These are phyloP conservation scores for Hemibagrus guttatus DNA, from an alignment of 2,797 vertebrate species.

Conservation along the genomic window DNA sequence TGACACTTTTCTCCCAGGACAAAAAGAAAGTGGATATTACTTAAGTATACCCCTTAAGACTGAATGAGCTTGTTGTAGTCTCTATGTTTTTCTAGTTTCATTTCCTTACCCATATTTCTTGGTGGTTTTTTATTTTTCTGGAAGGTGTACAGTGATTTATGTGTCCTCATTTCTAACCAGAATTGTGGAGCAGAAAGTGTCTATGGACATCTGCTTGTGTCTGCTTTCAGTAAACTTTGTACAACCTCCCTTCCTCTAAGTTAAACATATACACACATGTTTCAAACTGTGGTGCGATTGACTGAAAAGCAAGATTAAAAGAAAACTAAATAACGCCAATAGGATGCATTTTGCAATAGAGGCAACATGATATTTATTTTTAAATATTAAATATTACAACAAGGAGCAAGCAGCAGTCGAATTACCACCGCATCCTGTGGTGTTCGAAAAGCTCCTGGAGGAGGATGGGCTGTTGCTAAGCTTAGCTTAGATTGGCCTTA, in stretches of 20 bases:
- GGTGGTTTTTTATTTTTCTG: constrained; percentile 21
- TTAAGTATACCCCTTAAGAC: neutral
- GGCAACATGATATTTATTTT: neutral
- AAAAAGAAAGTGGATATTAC: neutral
- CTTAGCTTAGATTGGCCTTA: no score
- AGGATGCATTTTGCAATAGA: neutral
- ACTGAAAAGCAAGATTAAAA: neutral
- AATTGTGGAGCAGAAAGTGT: constrained; percentile 6
- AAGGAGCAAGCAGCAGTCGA: no score
- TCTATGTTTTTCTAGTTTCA: neutral
- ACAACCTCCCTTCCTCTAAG: neutral
- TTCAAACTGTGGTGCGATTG: neutral
- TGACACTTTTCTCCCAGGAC: neutral
- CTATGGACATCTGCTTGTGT: neutral
- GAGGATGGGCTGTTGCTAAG: no score
- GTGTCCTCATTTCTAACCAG: constrained; percentile 29
- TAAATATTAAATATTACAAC: no score
- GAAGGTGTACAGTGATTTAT: constrained; percentile 21
- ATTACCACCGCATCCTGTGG: no score
- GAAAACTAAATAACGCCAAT: neutral
- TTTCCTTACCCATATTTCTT: constrained; percentile 29
- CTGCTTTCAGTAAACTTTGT: neutral
- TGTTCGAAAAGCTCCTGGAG: no score
- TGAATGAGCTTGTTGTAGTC: constrained; percentile 4
- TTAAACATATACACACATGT: neutral